Conservation (phyloP, 2,113 vertebrate species). For the Meriones unguiculatus region DNA sequence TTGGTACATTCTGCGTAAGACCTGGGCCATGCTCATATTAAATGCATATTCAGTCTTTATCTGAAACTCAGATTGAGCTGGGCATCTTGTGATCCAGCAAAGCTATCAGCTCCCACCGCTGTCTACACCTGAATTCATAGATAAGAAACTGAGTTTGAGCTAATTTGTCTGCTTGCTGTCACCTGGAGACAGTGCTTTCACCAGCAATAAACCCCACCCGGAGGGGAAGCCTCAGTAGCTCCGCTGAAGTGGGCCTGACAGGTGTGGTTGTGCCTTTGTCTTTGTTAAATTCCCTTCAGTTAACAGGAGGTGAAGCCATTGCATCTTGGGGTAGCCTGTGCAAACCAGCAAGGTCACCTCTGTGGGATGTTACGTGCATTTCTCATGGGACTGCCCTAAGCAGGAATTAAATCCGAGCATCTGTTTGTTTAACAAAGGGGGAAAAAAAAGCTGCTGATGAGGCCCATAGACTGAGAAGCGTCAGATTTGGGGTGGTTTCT, state of each 20-base stretch:
- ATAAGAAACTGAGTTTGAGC: conserved; percentile 41
- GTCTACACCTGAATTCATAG: background rate
- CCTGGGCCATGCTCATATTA: background rate
- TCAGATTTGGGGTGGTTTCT: background rate
- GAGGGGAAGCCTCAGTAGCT: background rate
- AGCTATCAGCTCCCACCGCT: background rate
- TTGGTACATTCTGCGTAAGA: background rate
- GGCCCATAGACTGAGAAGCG: background rate
- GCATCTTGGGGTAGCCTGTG: background rate
- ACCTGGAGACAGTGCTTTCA: background rate
- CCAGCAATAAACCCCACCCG: background rate
- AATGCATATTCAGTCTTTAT: conserved; percentile 36
- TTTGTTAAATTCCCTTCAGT: background rate
- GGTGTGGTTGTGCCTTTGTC: background rate
- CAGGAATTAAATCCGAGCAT: background rate
- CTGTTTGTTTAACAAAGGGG: background rate
- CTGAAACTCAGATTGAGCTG: conserved; percentile 60
- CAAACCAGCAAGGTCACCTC: background rate
- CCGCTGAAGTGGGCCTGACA: background rate
- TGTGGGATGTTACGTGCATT: background rate
- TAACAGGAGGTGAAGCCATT: background rate
- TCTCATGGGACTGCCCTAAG: background rate
- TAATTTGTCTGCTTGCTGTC: conserved; percentile 23
- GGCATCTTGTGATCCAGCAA: background rate
- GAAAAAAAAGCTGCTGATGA: background rate